Percentiles rank a stretch among this genome's conserved stretches.
Evolutionary conservation across 2,888 invertebrate species (phyloP).

Genomic region (Drosophila peninsularis): DNA sequence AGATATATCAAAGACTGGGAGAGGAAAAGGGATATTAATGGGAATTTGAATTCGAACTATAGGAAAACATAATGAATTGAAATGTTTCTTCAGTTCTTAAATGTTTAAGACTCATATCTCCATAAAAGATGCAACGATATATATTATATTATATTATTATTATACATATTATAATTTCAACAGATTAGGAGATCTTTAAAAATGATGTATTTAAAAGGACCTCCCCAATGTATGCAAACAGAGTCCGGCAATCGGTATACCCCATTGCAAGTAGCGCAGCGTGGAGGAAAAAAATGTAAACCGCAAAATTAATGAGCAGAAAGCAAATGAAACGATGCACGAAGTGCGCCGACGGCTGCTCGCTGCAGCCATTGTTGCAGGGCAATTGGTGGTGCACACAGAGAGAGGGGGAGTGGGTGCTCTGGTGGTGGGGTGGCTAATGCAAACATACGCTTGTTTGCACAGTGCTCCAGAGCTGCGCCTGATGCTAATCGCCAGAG

Average conservation of each 20-base stretch:
- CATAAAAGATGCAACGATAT: too few species aligned
- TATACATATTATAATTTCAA: too few species aligned
- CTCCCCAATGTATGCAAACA: background rate
- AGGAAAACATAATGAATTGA: too few species aligned
- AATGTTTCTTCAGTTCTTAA: too few species aligned
- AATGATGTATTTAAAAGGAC: too few species aligned
- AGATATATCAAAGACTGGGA: background rate
- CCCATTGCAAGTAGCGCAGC: conserved; percentile 28
- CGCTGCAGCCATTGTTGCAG: conserved; percentile 20
- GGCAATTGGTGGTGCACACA: background rate
- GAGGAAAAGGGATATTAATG: background rate
- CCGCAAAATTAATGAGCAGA: conserved; percentile 80
- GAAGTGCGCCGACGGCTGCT: conserved; percentile 56
- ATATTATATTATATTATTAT: too few species aligned
- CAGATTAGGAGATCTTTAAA: too few species aligned
- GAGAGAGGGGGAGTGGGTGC: background rate
- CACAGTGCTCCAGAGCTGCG: conserved; percentile 52
- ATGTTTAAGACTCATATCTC: too few species aligned
- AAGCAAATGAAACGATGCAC: conserved; percentile 72
- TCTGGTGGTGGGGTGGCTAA: conserved; percentile 43
- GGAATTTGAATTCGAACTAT: background rate
- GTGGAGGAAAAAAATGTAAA: conserved; percentile 39
- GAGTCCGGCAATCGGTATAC: background rate
- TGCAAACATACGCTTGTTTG: conserved; percentile 80
- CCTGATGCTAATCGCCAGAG: conserved; percentile 76